Conservation (phyloP, 2,888 invertebrate genomes). For the Germaria angustata region DNA sequence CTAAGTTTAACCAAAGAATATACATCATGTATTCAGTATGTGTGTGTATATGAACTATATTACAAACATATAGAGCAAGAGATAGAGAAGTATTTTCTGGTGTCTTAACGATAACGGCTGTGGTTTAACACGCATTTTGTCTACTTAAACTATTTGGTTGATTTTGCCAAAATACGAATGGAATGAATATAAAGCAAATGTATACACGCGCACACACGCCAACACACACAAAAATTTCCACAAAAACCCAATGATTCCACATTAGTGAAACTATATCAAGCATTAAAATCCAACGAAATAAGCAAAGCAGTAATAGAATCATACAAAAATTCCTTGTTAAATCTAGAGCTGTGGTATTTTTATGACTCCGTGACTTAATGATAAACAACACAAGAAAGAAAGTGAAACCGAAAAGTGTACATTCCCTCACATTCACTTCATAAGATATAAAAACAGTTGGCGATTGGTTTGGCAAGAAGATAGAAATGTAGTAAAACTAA, state of each 20-base stretch:
- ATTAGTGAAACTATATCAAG: slow-evolving; percentile 15
- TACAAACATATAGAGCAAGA: neutral
- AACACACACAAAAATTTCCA: neutral
- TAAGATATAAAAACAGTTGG: neutral
- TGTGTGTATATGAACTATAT: neutral
- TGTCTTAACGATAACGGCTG: slow-evolving; percentile 57
- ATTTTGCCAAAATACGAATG: neutral
- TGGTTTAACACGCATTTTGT: slow-evolving; percentile 60
- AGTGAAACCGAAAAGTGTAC: neutral
- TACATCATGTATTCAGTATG: neutral
- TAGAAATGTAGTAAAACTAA: slow-evolving; percentile 39
- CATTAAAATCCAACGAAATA: slow-evolving; percentile 14
- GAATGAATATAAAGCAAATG: neutral
- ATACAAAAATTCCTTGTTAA: slow-evolving; percentile 12
- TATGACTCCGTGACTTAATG: slow-evolving; percentile 61
- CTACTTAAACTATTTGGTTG: slow-evolving; percentile 47
- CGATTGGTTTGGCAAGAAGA: neutral
- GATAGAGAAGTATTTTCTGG: slow-evolving; percentile 24
- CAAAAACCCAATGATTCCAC: neutral
- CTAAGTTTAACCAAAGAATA: no score
- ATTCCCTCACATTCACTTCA: neutral
- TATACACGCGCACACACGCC: neutral
- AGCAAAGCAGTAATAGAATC: slow-evolving; percentile 1
- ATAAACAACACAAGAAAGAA: slow-evolving; percentile 42
- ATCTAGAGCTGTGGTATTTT: slow-evolving; percentile 53